phyloP scores from a whole-genome alignment of 2,888 invertebrate species.

The Scaptomyza parva region DNA sequence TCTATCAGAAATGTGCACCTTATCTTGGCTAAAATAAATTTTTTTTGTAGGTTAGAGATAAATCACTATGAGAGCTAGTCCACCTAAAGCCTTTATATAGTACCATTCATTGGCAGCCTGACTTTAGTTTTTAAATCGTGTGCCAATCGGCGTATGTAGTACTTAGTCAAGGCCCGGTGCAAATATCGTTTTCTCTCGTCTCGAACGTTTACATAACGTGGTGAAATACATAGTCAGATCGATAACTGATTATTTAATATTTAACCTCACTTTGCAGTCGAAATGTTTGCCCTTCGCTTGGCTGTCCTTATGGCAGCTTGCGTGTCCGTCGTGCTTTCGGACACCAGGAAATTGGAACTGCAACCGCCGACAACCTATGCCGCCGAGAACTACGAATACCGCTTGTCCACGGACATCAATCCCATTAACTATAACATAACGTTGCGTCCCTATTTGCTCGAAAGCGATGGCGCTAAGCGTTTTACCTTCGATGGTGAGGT shows the following conservation, averaged over 20 bases:
- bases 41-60: constrained; percentile 60
- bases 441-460: constrained; percentile 86
- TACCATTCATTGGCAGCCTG: constrained; percentile 13
- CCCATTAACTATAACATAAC: constrained; percentile 86
- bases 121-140: constrained; percentile 55
- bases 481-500: constrained; percentile 84
- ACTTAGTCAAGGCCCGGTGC: background rate
- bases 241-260: constrained; percentile 6
- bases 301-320: constrained; percentile 58
- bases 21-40: constrained; percentile 72
- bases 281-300: constrained; percentile 55
- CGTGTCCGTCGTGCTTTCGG: constrained; percentile 55
- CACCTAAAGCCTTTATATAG: constrained; percentile 54
- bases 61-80: constrained; percentile 38
- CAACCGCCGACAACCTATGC: constrained; percentile 40
- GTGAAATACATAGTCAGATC: constrained; percentile 22
- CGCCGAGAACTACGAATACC: constrained; percentile 62
- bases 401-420: constrained; percentile 80
- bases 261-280: constrained; percentile 27
- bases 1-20: constrained; percentile 50
- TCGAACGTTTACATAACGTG: constrained; percentile 11
- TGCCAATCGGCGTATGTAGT: constrained; percentile 23
- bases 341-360: constrained; percentile 28
- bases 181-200: constrained; percentile 41
- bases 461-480: constrained; percentile 58